Evolutionary conservation across 2,797 vertebrate species (phyloP).

Genomic region (Myiothlypis coronata): DNA sequence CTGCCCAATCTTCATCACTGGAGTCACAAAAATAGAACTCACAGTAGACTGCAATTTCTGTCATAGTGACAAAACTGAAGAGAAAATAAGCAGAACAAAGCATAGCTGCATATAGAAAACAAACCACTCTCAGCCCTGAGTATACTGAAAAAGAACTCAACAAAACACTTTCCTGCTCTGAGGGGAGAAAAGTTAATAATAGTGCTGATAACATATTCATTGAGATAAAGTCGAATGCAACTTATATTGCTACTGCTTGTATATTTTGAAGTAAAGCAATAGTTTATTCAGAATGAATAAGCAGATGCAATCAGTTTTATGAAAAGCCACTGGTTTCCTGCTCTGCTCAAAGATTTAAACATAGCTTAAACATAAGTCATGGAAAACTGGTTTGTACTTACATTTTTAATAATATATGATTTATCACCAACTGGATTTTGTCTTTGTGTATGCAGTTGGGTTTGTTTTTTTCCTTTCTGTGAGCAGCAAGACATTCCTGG

Average conservation of each 20-base stretch:
- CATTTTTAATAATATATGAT: constrained; percentile 23
- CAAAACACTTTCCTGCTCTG: background rate
- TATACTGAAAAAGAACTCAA: background rate
- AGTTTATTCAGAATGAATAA: constrained; percentile 45
- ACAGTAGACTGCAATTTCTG: background rate
- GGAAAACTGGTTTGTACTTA: background rate
- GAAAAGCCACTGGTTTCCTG: constrained; percentile 41
- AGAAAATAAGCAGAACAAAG: constrained; percentile 2
- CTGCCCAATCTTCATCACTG: background rate
- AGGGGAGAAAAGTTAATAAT: background rate
- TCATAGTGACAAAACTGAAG: background rate
- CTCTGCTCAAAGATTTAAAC: constrained; percentile 34
- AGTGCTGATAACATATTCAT: constrained; percentile 15
- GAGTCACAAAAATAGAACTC: background rate
- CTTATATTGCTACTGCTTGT: constrained; percentile 22
- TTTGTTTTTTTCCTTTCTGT: background rate
- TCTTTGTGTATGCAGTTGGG: background rate
- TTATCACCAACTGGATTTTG: background rate
- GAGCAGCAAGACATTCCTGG: background rate
- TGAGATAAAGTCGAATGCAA: constrained; percentile 35
- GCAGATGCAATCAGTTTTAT: constrained; percentile 38
- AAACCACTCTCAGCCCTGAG: background rate
- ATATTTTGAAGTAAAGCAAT: background rate
- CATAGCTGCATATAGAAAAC: background rate
- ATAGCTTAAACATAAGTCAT: constrained; percentile 15